Conservation (phyloP, 2,797 vertebrate genomes). For the Miichthys miiuy region DNA sequence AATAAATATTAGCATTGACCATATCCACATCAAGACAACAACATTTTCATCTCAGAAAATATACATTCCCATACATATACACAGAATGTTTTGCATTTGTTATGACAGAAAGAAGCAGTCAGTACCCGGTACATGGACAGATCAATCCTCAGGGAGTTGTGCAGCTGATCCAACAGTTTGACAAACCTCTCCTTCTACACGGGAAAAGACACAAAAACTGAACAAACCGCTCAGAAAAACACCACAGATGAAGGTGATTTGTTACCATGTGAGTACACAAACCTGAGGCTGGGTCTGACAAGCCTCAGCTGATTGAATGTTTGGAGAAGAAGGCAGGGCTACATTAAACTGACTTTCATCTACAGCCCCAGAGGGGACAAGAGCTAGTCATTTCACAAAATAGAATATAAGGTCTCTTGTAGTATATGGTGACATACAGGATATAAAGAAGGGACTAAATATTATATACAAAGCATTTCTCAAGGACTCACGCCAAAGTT, state of each 20-base stretch:
- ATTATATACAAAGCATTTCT: neutral
- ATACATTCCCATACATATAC: neutral
- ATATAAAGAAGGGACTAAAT: neutral
- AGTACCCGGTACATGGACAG: conserved; percentile 98
- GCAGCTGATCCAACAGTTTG: conserved; percentile 96
- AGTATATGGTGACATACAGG: neutral
- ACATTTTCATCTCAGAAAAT: conserved; percentile 4
- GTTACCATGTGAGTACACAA: conserved; percentile 49
- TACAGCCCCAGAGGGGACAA: conserved; percentile 9
- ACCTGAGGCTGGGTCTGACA: conserved; percentile 8
- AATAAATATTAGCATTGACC: neutral
- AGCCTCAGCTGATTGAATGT: conserved; percentile 51
- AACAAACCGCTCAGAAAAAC: conserved; percentile 55
- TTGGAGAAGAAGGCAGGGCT: conserved; percentile 33
- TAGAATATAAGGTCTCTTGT: neutral
- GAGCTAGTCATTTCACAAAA: neutral
- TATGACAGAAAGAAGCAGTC: conserved; percentile 15
- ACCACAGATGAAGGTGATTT: conserved; percentile 26
- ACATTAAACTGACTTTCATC: conserved; percentile 7
- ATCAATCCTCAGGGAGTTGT: conserved; percentile 97
- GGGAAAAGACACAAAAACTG: conserved; percentile 85
- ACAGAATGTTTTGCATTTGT: conserved; percentile 17
- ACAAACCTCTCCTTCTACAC: conserved; percentile 97
- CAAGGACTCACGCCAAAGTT: conserved; percentile 94
- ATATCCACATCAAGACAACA: neutral